Evolutionary conservation across 2,888 invertebrate species (phyloP).

Genomic region (Monoplex corrugatus): DNA sequence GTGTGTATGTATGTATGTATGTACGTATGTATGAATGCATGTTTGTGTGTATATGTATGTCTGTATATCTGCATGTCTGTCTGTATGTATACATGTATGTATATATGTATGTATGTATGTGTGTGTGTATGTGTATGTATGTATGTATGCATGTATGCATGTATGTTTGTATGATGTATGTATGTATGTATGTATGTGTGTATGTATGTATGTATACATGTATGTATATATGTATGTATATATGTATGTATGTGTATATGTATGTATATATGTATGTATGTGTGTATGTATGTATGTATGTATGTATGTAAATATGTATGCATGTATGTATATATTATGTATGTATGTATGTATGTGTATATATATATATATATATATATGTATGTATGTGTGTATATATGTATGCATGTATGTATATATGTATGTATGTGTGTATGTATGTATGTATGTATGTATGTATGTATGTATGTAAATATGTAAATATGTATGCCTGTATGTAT

Average conservation of each 20-base stretch:
- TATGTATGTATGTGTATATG: background rate
- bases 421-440: background rate
- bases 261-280: background rate
- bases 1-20: background rate
- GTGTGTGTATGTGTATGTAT: no score
- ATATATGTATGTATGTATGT: no score
- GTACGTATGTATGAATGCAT: no score
- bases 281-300: background rate
- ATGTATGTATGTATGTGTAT: slow-evolving; percentile 16
- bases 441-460: background rate
- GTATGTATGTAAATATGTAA: background rate
- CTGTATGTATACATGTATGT: slow-evolving; percentile 15
- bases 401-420: background rate
- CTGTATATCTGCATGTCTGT: background rate
- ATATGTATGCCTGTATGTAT: no score
- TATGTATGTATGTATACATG: background rate
- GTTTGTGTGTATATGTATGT: no score
- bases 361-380: background rate
- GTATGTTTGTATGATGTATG: no score
- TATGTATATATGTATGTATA: background rate
- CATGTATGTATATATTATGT: background rate
- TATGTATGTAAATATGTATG: background rate
- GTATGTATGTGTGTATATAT: background rate
- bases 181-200: no score
- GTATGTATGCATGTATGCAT: no score